Percentiles rank a stretch among this genome's conserved stretches.
Evolutionary conservation across 2,888 invertebrate species (phyloP).

Genomic region (Epinotia bilunana): DNA sequence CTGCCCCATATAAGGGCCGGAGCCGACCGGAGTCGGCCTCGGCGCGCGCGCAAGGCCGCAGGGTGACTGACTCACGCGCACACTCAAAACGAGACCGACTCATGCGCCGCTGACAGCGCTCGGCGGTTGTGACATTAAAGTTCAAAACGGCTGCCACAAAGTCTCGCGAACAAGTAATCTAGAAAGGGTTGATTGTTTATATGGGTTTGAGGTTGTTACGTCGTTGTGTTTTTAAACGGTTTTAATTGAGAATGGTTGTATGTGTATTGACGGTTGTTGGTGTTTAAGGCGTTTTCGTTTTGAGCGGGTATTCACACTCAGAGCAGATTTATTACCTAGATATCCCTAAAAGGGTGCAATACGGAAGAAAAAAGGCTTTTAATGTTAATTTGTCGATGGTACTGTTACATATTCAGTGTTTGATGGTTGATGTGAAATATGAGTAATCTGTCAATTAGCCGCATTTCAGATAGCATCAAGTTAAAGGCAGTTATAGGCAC

Average conservation of each 20-base stretch:
- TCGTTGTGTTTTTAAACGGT: background rate
- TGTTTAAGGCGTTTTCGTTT: conserved; percentile 14
- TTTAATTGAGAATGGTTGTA: background rate
- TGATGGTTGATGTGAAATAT: background rate
- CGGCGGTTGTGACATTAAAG: background rate
- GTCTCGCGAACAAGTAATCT: background rate
- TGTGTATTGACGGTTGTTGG: background rate
- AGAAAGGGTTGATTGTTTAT: background rate
- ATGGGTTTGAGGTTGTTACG: background rate
- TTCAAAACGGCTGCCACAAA: background rate
- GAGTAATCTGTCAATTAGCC: background rate
- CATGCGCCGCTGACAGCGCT: background rate
- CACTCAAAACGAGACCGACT: background rate
- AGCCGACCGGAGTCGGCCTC: conserved; percentile 36
- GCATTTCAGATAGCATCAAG: background rate
- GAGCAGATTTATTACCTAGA: conserved; percentile 38
- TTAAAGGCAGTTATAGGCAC: background rate
- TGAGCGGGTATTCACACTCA: conserved; percentile 21
- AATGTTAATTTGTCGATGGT: conserved; percentile 28
- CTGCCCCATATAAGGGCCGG: conserved; percentile 40
- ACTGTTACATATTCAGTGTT: conserved; percentile 37
- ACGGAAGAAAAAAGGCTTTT: conserved; percentile 40
- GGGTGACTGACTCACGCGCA: conserved; percentile 44
- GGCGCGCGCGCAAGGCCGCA: conserved; percentile 43
- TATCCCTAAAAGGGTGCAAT: conserved; percentile 35